These are phyloP conservation scores for Microchrysa polita DNA, from an alignment of 2,888 invertebrate species.

Conservation along the genomic window DNA sequence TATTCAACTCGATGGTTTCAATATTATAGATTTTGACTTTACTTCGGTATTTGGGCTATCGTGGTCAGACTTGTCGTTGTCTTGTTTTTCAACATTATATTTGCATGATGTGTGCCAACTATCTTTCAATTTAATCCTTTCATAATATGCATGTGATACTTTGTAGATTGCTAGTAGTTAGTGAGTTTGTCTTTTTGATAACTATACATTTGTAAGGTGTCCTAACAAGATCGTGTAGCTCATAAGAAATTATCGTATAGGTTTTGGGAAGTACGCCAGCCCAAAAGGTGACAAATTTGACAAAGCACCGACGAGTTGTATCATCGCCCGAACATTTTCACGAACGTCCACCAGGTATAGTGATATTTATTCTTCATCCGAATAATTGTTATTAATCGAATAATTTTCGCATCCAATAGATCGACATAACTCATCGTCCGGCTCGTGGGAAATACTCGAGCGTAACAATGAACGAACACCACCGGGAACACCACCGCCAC, in stretches of 20 bases:
- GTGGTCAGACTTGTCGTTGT: no score
- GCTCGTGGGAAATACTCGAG: slow-evolving; percentile 64
- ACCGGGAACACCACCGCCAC: slow-evolving; percentile 90
- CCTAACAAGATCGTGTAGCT: no score
- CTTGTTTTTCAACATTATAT: no score
- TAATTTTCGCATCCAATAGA: slow-evolving; percentile 53
- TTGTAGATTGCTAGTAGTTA: no score
- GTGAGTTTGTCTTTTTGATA: no score
- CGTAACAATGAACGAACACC: slow-evolving; percentile 70
- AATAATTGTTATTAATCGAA: not conserved
- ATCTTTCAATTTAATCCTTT: no score
- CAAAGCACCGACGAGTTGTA: slow-evolving; percentile 62
- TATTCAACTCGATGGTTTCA: no score
- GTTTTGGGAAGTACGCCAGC: slow-evolving; percentile 63
- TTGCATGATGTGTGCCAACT: no score
- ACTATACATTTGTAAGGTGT: no score
- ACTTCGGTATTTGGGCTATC: no score
- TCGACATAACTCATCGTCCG: slow-evolving; percentile 61
- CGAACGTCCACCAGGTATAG: slow-evolving; percentile 52
- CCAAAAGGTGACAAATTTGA: slow-evolving; percentile 58
- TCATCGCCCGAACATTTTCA: slow-evolving; percentile 65
- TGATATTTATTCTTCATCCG: not conserved
- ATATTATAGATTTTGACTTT: no score
- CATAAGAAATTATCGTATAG: slow-evolving; percentile 53
- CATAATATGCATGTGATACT: no score